A percentile compares a stretch with the other conserved stretches of the same genome.
Evolutionary conservation across 1,140 invertebrate genomes (phyloP).

Genomic region (Tyrophagus putrescentiae): DNA sequence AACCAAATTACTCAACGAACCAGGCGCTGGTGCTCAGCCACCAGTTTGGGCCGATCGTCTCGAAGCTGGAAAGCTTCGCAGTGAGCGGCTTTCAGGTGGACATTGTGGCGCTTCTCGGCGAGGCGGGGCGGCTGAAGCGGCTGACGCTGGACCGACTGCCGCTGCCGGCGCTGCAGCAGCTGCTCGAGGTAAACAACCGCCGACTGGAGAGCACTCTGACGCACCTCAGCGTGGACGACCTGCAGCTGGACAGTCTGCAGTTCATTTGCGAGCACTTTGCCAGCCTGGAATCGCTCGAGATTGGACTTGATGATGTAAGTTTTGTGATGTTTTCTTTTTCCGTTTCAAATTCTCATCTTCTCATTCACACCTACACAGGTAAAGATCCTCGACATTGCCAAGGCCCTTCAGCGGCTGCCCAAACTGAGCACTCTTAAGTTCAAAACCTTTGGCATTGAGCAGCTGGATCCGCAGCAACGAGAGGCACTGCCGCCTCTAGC

Average conservation of each 20-base stretch:
- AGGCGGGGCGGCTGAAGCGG: neutral
- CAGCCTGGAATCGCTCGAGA: neutral
- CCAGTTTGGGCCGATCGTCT: neutral
- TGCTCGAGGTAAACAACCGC: neutral
- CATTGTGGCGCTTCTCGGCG: neutral
- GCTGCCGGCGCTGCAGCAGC: neutral
- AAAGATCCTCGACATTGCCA: neutral
- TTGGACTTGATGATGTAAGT: neutral
- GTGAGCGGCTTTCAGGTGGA: neutral
- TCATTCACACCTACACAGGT: neutral
- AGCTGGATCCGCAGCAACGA: neutral
- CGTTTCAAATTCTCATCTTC: neutral
- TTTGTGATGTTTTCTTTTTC: neutral
- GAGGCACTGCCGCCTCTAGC: neutral
- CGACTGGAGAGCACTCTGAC: no score
- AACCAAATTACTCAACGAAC: neutral
- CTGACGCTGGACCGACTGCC: neutral
- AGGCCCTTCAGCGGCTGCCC: neutral
- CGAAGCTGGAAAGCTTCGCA: neutral
- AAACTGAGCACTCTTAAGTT: neutral
- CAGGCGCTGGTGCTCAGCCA: neutral
- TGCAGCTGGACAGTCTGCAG: no score
- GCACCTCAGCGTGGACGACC: no score
- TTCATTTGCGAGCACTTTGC: neutral
- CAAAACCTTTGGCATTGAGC: neutral